Conservation (phyloP, 2,888 invertebrate species). For the Hypena proboscidalis region DNA sequence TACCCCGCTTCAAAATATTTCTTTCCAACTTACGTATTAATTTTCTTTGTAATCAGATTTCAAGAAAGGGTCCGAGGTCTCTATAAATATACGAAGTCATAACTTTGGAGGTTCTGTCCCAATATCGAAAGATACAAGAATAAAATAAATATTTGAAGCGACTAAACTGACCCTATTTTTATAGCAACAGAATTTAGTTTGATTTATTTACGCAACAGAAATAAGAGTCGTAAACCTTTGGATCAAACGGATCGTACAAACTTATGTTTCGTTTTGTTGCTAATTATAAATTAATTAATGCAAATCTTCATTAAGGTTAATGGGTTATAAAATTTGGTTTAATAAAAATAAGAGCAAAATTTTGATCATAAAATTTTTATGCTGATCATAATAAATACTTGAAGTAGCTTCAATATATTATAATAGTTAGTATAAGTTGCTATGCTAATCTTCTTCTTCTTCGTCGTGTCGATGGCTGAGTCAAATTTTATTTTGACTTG, state of each 20-base stretch:
- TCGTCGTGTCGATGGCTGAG: no score
- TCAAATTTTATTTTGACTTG: no score
- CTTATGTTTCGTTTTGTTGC: conserved; percentile 1
- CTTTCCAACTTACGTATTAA: conserved; percentile 12
- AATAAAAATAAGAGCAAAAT: no score
- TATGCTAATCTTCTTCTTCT: no score
- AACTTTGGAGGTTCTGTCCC: conserved; percentile 15
- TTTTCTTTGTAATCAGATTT: conserved; percentile 20
- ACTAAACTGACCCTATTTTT: conserved; percentile 40
- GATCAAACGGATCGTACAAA: neutral
- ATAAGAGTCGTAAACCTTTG: conserved; percentile 21
- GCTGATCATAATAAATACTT: no score
- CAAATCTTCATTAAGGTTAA: neutral
- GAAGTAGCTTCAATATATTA: no score
- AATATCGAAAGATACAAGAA: conserved; percentile 16
- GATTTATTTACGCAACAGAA: conserved; percentile 34
- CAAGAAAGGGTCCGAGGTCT: conserved; percentile 13
- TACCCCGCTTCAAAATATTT: conserved; percentile 2
- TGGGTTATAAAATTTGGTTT: no score
- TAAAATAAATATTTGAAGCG: conserved; percentile 34
- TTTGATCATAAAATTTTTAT: no score
- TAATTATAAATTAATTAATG: conserved; percentile 1
- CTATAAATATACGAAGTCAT: conserved; percentile 17
- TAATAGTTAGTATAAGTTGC: no score
- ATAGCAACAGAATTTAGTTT: conserved; percentile 24